Base-by-base conservation (phyloP, 2,797 vertebrate species). In the Menidia menidia region DNA sequence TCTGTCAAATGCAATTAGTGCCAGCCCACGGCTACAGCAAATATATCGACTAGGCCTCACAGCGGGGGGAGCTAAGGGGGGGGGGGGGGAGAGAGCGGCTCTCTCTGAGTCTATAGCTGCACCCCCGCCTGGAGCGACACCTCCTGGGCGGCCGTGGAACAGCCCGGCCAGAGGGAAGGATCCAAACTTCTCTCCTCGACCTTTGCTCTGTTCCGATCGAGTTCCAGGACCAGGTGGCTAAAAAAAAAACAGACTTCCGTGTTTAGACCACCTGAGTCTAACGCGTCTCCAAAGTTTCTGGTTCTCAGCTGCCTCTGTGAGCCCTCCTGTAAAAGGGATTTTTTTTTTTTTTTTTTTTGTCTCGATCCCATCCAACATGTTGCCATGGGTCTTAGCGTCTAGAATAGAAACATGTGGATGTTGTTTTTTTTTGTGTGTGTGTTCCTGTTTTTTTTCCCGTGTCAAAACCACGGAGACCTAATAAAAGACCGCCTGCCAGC, bases 1-100 rank as follows among this genome's bases (percentile, higher is more conserved):
- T 90, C 85, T 88, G 89, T 88, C 89, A 90, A 88, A 92, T 81
- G 78, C 86, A 92, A 90, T 89, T 91, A 90, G 82, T 75, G 57
- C 70, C 90, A 88, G 85, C 89, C 87, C 89, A 86, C 85, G 62
- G 83, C 86, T 88, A 88, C 82, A 75, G 81, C 81, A 88, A 87
- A 92, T 90, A 89, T 86, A 92, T 93, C 81, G 86, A 91, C 91
- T 72, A 35, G 80, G 84, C 86, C 60, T 72, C 84, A 11, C 87
- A 57, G 88, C 75, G 4, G 79, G 51, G 77, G 75, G 64, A 39
- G 68, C 72, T 55, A 61, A 48, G 74, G 71, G 84, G 60, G 42
- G 66, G 4, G 77, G 9, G 19, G 42, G 75, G 74, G 73, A n/a
- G 60, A 47, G 25, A 62, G 64, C 35, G 64, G 71, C 44, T 42